Evolutionary conservation across 2,888 invertebrate genomes (phyloP).

Genomic region (Trissoscelio sp.): DNA sequence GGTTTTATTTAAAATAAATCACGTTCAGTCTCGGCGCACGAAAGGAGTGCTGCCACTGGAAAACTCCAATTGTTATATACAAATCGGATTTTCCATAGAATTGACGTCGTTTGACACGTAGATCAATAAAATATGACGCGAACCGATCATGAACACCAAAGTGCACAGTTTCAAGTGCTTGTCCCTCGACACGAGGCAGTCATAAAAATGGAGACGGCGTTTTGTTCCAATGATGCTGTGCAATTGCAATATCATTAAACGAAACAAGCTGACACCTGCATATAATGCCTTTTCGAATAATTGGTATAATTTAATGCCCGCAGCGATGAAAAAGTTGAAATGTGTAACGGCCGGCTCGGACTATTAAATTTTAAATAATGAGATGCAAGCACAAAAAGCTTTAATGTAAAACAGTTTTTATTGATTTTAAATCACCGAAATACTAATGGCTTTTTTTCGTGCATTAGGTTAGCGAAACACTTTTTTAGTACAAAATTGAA

Average conservation of each 20-base stretch:
- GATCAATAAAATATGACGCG: conserved; percentile 56
- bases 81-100: conserved; percentile 36
- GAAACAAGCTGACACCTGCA: conserved; percentile 48
- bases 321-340: not conserved
- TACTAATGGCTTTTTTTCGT: too few relatives aligned
- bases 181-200: conserved; percentile 4
- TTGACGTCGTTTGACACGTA: conserved; percentile 36
- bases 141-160: conserved; percentile 23
- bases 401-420: too few relatives aligned
- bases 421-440: too few relatives aligned
- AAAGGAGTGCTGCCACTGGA: not conserved
- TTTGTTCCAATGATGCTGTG: conserved; percentile 25
- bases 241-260: conserved; percentile 35
- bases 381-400: too few relatives aligned
- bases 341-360: not conserved
- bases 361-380: too few relatives aligned
- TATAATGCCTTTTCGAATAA: conserved; percentile 28
- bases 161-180: conserved; percentile 23
- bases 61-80: conserved; percentile 6
- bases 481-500: too few relatives aligned
- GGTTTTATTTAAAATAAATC: conserved; percentile 48
- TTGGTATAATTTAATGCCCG: conserved; percentile 18
- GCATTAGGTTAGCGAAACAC: too few relatives aligned
- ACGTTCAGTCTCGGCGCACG: conserved; percentile 11
- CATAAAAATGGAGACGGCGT: conserved; percentile 26